A percentile compares a stretch with the other conserved stretches of the same genome.
Evolutionary conservation across 2,113 vertebrate species (phyloP).

Genomic region (Gavia stellata): DNA sequence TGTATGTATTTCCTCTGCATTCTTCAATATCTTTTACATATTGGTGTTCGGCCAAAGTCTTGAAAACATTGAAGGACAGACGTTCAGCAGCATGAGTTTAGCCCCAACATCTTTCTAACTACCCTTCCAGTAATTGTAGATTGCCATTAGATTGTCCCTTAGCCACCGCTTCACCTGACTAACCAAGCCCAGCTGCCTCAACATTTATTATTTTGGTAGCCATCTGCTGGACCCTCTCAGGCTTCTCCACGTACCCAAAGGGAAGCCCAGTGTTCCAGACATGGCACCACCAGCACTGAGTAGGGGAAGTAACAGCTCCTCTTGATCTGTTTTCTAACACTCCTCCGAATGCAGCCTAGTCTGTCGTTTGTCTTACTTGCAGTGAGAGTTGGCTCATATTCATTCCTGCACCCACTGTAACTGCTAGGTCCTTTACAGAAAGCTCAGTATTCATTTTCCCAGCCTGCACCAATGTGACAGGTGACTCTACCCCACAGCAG

Average conservation of each 20-base stretch:
- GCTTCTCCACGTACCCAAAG: not conserved
- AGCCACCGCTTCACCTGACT: not conserved
- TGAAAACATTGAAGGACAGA: not conserved
- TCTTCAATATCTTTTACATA: not conserved
- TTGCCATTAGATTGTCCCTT: not conserved
- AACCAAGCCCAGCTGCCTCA: not conserved
- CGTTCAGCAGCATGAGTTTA: not conserved
- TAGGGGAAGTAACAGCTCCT: not conserved
- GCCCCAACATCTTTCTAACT: not conserved
- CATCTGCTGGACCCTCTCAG: not conserved
- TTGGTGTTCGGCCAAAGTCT: accelerated
- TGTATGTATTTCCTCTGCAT: not conserved
- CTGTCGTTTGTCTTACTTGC: not conserved
- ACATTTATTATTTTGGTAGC: not conserved
- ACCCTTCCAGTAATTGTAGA: not conserved
- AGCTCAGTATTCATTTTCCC: not conserved
- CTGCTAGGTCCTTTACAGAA: not conserved
- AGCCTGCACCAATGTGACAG: not conserved
- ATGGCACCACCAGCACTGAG: not conserved
- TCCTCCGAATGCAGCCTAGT: not conserved
- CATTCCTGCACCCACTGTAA: not conserved
- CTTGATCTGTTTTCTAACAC: not conserved
- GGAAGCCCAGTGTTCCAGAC: not conserved
- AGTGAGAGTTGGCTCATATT: not conserved
- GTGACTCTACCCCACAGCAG: not conserved